Percentiles rank a stretch among this genome's conserved stretches.
Evolutionary conservation across 1,140 invertebrate genomes (phyloP).

Genomic region (Brachionus manjavacas): DNA sequence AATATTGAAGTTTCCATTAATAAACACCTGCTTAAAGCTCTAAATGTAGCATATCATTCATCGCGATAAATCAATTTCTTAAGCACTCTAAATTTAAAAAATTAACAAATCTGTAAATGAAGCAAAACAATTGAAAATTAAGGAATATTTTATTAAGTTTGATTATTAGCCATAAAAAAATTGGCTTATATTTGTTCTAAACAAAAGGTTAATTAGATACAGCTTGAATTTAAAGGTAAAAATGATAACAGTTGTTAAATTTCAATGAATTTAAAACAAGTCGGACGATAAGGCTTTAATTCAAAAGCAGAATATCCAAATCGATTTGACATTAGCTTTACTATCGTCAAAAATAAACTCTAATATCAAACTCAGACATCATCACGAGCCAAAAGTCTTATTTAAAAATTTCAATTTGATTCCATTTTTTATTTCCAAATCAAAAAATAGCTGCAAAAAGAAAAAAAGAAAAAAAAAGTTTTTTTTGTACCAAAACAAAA

Average conservation of each 20-base stretch:
- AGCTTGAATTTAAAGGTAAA: constrained; percentile 7
- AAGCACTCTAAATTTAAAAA: background rate
- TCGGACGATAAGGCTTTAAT: background rate
- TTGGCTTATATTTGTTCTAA: background rate
- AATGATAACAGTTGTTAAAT: constrained; percentile 25
- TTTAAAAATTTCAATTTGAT: background rate
- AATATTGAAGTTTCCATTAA: background rate
- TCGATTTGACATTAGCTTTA: background rate
- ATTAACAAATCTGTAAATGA: background rate
- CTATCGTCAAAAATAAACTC: background rate
- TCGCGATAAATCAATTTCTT: background rate
- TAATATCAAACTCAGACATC: background rate
- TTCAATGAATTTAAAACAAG: background rate
- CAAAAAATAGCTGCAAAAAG: background rate
- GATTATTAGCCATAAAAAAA: constrained; percentile 28
- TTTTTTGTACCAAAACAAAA: background rate
- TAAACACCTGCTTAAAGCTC: background rate
- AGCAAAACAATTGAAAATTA: background rate
- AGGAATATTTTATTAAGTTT: background rate
- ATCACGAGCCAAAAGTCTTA: background rate
- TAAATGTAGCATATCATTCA: background rate
- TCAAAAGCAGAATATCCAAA: background rate
- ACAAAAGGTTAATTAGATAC: constrained; percentile 1
- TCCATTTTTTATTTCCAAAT: background rate
- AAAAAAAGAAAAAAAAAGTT: background rate